A percentile compares a stretch with the other conserved stretches of the same genome.
Evolutionary conservation across 2,113 vertebrate genomes (phyloP).

Genomic region (Dipodomys ordii): DNA sequence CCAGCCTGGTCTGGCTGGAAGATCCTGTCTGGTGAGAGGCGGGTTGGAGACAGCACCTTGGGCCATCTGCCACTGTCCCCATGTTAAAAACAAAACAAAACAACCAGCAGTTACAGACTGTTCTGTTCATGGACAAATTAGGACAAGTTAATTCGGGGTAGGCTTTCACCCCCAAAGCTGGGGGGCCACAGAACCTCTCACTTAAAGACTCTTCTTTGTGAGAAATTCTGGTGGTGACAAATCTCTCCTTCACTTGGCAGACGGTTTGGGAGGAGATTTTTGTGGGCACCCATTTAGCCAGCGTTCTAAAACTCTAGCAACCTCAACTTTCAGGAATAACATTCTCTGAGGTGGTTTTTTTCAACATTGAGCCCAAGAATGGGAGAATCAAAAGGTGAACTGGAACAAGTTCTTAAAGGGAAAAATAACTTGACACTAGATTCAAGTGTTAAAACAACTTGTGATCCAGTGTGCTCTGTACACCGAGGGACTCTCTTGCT

Average conservation of each 20-base stretch:
- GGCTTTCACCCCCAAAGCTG: neutral
- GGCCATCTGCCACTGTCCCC: neutral
- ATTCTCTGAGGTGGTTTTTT: neutral
- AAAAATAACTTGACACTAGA: neutral
- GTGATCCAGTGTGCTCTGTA: neutral
- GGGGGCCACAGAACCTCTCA: conserved; percentile 24
- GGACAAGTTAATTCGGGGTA: neutral
- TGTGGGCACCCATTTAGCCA: neutral
- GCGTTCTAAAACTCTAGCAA: neutral
- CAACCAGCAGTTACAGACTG: neutral
- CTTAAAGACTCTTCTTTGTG: conserved; percentile 3
- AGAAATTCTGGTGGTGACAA: neutral
- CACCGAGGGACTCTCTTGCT: neutral
- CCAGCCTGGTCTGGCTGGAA: neutral
- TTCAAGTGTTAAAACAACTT: neutral
- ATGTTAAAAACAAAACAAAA: conserved; percentile 26
- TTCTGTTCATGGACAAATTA: neutral
- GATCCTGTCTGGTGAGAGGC: conserved; percentile 50
- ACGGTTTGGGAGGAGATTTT: conserved; percentile 40
- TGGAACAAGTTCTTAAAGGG: neutral
- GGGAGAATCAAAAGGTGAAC: neutral
- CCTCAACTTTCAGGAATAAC: neutral
- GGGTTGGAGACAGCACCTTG: conserved; percentile 45
- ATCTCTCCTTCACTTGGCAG: conserved; percentile 13
- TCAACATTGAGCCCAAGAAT: neutral